A percentile compares a stretch with the other conserved stretches of the same genome.
These are phyloP conservation scores for Characodon lateralis DNA, from an alignment of 2,797 vertebrate genomes.

Conservation along the genomic window DNA sequence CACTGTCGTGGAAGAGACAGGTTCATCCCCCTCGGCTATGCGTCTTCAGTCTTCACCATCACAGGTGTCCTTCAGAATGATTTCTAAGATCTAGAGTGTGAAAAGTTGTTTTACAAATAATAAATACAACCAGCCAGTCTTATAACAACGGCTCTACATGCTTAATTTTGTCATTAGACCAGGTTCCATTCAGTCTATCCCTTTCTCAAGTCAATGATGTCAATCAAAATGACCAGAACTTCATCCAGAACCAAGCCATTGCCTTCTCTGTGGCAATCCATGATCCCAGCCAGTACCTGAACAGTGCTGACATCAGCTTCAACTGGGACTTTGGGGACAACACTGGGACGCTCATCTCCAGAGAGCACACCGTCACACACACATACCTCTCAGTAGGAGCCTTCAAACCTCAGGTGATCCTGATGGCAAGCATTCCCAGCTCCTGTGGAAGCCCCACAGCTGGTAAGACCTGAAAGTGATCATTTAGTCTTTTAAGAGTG, in stretches of 20 bases:
- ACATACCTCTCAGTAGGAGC: conserved; percentile 85
- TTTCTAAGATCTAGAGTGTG: neutral
- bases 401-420: conserved; percentile 84
- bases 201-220: conserved; percentile 85
- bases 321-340: conserved; percentile 95
- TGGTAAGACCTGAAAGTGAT: conserved; percentile 42
- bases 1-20: conserved; percentile 87
- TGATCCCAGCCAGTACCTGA: conserved; percentile 90
- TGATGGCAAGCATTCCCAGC: conserved; percentile 90
- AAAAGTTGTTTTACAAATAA: neutral
- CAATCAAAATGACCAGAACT: conserved; percentile 81
- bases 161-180: conserved; percentile 79
- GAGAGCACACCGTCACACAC: conserved; percentile 85
- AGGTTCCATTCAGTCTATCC: conserved; percentile 88
- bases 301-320: conserved; percentile 86
- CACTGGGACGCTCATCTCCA: conserved; percentile 91
- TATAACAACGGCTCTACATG: neutral
- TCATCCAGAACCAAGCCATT: conserved; percentile 90
- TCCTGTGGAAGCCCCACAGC: conserved; percentile 80
- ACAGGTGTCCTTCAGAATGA: conserved; percentile 80
- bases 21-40: conserved; percentile 89
- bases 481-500: neutral
- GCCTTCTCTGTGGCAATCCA: conserved; percentile 88
- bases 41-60: conserved; percentile 85
- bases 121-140: neutral